Conservation (phyloP, 64 coral and sea anemone genomes). For the Exaiptasia diaphana region DNA sequence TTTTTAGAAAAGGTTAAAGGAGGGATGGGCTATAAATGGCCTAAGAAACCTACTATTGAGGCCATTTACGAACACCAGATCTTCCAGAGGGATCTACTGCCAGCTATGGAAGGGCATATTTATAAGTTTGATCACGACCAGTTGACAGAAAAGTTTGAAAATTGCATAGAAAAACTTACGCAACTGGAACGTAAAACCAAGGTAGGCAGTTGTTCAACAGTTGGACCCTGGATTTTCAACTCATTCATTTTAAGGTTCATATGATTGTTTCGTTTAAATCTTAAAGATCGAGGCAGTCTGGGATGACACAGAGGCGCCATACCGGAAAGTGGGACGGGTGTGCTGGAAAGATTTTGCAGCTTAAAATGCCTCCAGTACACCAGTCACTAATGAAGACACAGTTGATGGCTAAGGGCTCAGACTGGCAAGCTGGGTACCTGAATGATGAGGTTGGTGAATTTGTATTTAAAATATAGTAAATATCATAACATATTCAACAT, state of each 20-base stretch:
- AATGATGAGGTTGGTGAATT: not conserved
- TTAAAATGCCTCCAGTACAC: not conserved
- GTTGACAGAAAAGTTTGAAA: not conserved
- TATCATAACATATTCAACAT: too few species aligned
- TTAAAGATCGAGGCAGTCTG: not conserved
- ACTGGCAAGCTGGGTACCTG: not conserved
- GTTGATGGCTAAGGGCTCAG: not conserved
- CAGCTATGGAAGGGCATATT: not conserved
- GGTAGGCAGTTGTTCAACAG: not conserved
- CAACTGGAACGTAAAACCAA: not conserved
- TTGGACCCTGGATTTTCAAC: too few species aligned
- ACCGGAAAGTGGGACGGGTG: not conserved
- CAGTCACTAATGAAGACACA: not conserved
- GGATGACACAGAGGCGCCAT: not conserved
- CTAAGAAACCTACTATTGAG: not conserved
- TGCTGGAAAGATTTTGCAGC: constrained; percentile 9
- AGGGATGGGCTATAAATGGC: not conserved
- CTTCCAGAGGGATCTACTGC: not conserved
- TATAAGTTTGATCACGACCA: not conserved
- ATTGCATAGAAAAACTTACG: not conserved
- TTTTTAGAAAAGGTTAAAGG: not conserved
- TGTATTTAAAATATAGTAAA: too few species aligned
- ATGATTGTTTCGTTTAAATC: not conserved
- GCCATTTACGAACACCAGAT: not conserved
- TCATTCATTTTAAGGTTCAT: not conserved